phyloP scores from a whole-genome alignment of 2,113 vertebrate genomes.

The Actenoides hombroni region DNA sequence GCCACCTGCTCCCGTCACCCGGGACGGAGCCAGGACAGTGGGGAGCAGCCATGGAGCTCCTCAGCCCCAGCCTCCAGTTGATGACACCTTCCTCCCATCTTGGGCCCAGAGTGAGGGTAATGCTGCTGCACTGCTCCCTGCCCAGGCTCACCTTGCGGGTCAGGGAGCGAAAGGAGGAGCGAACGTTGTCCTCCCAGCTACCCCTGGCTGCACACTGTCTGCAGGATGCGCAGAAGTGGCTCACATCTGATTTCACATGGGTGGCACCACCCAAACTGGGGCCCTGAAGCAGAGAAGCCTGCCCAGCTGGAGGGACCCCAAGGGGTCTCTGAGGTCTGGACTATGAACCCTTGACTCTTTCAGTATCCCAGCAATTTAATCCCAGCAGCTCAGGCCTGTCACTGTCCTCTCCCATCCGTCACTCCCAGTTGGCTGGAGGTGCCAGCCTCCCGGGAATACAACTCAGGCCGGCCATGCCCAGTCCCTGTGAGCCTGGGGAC shows the following conservation, averaged over 20 bases:
- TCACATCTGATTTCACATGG: background rate
- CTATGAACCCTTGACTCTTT: background rate
- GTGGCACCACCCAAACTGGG: fast-evolving
- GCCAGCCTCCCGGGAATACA: fast-evolving
- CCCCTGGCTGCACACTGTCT: fast-evolving
- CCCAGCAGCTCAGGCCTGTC: background rate
- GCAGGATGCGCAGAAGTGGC: fast-evolving
- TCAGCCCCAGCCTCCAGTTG: background rate
- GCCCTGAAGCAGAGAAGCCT: background rate
- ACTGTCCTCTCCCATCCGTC: fast-evolving
- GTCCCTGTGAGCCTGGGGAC: fast-evolving
- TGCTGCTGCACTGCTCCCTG: background rate
- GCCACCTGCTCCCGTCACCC: background rate
- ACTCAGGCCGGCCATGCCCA: background rate
- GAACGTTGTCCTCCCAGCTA: background rate
- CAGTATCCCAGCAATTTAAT: background rate
- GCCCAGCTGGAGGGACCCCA: background rate
- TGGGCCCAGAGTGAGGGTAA: fast-evolving
- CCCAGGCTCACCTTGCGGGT: background rate
- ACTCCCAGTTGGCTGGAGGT: fast-evolving
- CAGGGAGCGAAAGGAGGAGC: background rate
- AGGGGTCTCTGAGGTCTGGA: background rate
- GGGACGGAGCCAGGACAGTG: fast-evolving
- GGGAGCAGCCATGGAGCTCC: background rate
- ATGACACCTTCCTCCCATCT: background rate